Base-by-base conservation (phyloP, 23 tunicate species). In the Aplidium turbinatum region DNA sequence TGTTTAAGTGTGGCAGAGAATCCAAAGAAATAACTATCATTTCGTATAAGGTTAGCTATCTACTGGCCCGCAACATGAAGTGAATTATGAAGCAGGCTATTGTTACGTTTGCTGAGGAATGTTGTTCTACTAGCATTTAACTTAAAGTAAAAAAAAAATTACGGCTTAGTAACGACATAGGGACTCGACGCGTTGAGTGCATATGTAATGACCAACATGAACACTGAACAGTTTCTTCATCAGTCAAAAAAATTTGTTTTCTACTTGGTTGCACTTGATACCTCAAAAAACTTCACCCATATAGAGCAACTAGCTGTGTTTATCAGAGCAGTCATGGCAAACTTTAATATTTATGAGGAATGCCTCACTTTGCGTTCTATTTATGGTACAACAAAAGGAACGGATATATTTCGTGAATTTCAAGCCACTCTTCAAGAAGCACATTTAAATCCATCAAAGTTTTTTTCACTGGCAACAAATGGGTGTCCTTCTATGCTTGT, bases 401-500 rank as follows among this genome's bases (percentile, higher is more conserved):
- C 11, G 16, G 50, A 42, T 42, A 56, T 56, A 56, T 13, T 56
- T 20, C 22, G 22, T 56, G 63, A 56, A 56, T 22, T 56, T 50
- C 75, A 47, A 9, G 68, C 68, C 50, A 50, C 68, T 69, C 68
- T 69, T 69, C 24, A 48, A 50, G 75, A 69, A 69, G 11, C 13
- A n/a, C 48, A 26, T 9, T 48, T 69, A 22, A 28, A 56, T 22
- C 25, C 63, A 56, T 56, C 63, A 56, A 22, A 69, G 24, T 23
- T 7, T 13, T 73, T 73, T 73, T 35, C 29, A 73, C 73, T 73
- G 38, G 74, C 78, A 73, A 73, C 78, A 19, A 38, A 73, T 73
- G 73, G 73, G 29, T 73, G 78, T 60, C 74, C 78, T 28, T 73
- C 73, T 73, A 73, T 58, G 78, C 73, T 73, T 58, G 73, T 35